These are phyloP conservation scores for Leptogaster cylindrica DNA, from an alignment of 2,888 invertebrate genomes.

Conservation along the genomic window DNA sequence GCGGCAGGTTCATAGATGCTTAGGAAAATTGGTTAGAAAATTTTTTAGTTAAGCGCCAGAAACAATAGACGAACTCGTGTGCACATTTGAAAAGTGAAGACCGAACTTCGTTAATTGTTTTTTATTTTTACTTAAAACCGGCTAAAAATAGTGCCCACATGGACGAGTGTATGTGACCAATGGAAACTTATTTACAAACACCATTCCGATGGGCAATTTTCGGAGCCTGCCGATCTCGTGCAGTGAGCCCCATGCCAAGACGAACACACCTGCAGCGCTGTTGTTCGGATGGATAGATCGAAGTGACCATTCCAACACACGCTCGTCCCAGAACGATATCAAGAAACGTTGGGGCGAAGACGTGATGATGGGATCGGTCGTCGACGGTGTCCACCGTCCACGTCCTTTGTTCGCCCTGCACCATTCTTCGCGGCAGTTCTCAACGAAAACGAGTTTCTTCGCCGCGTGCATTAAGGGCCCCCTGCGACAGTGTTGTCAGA, in stretches of 20 bases:
- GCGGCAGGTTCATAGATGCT: not conserved
- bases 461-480: slow-evolving; percentile 28
- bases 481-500: slow-evolving; percentile 17
- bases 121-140: slow-evolving; percentile 18
- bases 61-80: not conserved
- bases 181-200: slow-evolving; percentile 7
- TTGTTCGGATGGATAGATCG: slow-evolving; percentile 20
- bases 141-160: slow-evolving; percentile 27
- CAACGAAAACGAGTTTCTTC: slow-evolving; percentile 13
- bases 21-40: slow-evolving; percentile 3
- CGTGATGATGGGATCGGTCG: not conserved
- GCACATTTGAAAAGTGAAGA: slow-evolving; percentile 25
- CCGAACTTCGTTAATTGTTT: not conserved
- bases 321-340: not conserved
- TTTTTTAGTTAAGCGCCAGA: slow-evolving; percentile 13
- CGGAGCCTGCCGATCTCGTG: not conserved
- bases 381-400: not conserved
- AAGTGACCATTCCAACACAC: not conserved
- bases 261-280: slow-evolving; percentile 23
- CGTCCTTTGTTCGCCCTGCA: not conserved
- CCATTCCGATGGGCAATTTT: too few species aligned
- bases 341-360: not conserved
- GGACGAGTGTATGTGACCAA: slow-evolving; percentile 20
- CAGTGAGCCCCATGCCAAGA: not conserved
- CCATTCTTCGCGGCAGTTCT: not conserved